Evolutionary conservation across 2,797 vertebrate genomes (phyloP), one percentile per base, ranked within the genome.

Genomic region (Hemitrygon akajei): DNA sequence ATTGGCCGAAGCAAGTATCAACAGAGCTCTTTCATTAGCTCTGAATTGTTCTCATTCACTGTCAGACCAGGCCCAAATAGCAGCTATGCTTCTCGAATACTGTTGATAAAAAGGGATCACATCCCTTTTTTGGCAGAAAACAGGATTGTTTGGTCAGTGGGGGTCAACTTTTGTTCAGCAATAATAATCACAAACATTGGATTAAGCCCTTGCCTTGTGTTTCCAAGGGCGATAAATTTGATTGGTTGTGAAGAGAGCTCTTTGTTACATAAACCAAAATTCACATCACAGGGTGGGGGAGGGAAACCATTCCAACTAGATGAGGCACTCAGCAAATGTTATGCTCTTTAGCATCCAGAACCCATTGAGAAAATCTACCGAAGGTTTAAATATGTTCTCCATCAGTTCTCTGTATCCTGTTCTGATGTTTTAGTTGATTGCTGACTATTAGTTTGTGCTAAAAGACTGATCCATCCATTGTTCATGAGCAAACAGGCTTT

Each of bases 141-240:
- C 71, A 56, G 91, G 91, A 75, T 76, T 76, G 91, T 93, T 93
- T 93, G 91, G 91, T 93, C 91, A 56, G 40, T n/a, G 69, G 71
- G 91, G 71, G 71, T 58, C 71, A 75, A 93, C 91, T 93, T 93
- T 93, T 93, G 91, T 93, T 93, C 91, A 58, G 91, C 25, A 93
- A 58, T 75, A 75, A 93, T 93, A 18, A 76, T 93, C 69, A 75
- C 71, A 93, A 76, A 93, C 91, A 93, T 76, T 75, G 91, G 91
- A 93, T 93, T 93, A 76, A 76, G 25, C 40, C 27, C 71, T 75
- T 76, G 91, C 91, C 91, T 76, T 58, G 91, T 18, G 91, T 93
- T 30, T 93, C 91, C 69, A 93, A 75, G 91, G 91, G 91, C 47
- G 91, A 93, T 76, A 71, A 47, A 58, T 93, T 56, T 93, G 91